Percentiles rank a stretch among this genome's conserved stretches.
These are phyloP conservation scores for Nothobranchius furzeri DNA, from an alignment of 2,113 vertebrate species.

Conservation along the genomic window DNA sequence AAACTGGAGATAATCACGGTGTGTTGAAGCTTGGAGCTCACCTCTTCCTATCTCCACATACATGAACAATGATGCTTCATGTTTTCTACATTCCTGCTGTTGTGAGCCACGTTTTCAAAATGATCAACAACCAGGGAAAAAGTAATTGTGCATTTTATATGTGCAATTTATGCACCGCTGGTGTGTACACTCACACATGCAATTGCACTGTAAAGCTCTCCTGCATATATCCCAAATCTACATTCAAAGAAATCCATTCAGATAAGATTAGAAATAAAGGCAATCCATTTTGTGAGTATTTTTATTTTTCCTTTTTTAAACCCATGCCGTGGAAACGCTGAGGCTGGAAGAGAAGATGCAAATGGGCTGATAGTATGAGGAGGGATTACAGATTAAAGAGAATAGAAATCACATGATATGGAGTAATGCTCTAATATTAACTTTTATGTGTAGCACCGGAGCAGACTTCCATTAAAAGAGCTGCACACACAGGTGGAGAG, in stretches of 20 bases:
- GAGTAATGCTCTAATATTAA: too few relatives aligned
- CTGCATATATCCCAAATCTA: slow-evolving; percentile 6
- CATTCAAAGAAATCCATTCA: slow-evolving; percentile 34
- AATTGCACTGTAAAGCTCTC: slow-evolving; percentile 13
- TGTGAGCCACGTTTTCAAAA: too few relatives aligned
- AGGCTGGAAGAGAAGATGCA: background rate
- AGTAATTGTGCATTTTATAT: background rate
- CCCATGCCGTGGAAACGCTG: background rate
- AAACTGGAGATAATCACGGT: slow-evolving; percentile 31
- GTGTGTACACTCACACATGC: background rate
- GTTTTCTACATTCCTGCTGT: too few relatives aligned
- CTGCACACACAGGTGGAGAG: too few relatives aligned
- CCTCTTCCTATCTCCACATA: slow-evolving; percentile 8
- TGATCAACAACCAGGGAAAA: too few relatives aligned
- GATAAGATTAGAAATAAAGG: slow-evolving; percentile 48
- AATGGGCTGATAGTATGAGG: slow-evolving; percentile 4
- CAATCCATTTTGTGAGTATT: slow-evolving; percentile 34
- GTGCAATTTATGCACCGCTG: background rate
- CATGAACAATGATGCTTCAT: too few relatives aligned
- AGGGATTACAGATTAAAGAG: slow-evolving; percentile 55
- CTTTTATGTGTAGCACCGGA: too few relatives aligned
- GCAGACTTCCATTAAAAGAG: too few relatives aligned
- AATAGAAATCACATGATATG: background rate
- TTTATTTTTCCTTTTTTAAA: slow-evolving; percentile 1
- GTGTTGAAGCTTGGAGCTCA: slow-evolving; percentile 22